A percentile compares a stretch with the other conserved stretches of the same genome.
These are phyloP conservation scores for Psophia crepitans DNA, from an alignment of 2,113 vertebrate genomes.

Conservation along the genomic window DNA sequence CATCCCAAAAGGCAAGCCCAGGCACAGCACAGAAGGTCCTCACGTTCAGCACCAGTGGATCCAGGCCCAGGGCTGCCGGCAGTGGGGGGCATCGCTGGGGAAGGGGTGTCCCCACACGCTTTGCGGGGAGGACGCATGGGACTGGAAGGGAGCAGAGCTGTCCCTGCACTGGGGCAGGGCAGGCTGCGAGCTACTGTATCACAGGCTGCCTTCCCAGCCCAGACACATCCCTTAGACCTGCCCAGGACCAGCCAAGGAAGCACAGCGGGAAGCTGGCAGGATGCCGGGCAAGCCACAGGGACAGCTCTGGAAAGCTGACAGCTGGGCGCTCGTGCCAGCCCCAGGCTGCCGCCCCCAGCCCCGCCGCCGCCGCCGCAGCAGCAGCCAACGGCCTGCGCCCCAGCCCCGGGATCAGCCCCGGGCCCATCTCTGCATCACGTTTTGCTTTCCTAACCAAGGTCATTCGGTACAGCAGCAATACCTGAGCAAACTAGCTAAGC, in stretches of 20 bases:
- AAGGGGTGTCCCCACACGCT: accelerated
- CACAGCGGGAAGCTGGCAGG: not conserved
- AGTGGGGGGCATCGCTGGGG: not conserved
- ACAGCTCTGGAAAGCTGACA: not conserved
- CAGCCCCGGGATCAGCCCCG: not conserved
- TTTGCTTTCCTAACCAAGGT: slow-evolving; percentile 60
- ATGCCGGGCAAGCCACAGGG: not conserved
- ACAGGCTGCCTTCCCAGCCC: not conserved
- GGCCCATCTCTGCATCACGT: not conserved
- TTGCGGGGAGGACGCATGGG: not conserved
- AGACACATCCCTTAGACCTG: not conserved
- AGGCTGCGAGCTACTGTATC: accelerated
- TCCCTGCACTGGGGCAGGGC: not conserved
- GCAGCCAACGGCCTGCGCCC: accelerated
- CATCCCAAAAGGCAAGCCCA: not conserved
- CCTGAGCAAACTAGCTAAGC: slow-evolving; percentile 71
- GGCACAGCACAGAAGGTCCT: not conserved
- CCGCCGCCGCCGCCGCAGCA: not conserved
- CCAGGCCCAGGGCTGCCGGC: accelerated
- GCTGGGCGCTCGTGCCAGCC: not conserved
- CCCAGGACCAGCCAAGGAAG: not conserved
- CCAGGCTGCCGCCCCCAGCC: not conserved
- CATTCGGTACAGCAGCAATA: slow-evolving; percentile 11
- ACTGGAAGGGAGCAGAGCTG: not conserved
- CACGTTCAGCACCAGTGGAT: accelerated